phyloP scores from a whole-genome alignment of 1,140 invertebrate genomes.

The Yoshiicerus persimilis region DNA sequence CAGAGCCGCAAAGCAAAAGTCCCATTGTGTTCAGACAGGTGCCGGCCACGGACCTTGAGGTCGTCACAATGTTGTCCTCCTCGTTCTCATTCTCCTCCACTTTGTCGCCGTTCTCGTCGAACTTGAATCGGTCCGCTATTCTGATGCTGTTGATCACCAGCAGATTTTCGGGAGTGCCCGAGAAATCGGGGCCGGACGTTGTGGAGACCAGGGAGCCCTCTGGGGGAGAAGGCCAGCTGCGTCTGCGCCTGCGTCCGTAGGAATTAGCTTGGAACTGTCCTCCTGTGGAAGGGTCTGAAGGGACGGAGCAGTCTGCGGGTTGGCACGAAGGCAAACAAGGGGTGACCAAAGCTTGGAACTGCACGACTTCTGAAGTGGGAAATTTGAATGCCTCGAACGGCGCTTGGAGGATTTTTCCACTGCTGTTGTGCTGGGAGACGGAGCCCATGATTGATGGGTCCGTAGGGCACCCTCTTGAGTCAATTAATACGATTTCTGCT shows the following conservation, averaged over 20 bases:
- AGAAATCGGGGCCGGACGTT: background rate
- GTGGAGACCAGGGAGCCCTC: background rate
- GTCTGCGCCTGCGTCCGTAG: conserved; percentile 54
- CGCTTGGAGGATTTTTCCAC: conserved; percentile 56
- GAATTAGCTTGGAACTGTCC: conserved; percentile 53
- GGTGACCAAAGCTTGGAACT: conserved; percentile 61
- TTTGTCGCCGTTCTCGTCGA: conserved; percentile 46
- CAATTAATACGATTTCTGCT: conserved; percentile 60
- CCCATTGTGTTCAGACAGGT: conserved; percentile 52
- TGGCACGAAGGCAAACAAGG: conserved; percentile 60
- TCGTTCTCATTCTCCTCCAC: conserved; percentile 14
- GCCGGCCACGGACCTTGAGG: background rate
- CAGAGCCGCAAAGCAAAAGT: conserved; percentile 52
- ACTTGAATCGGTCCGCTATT: conserved; percentile 60
- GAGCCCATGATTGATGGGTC: conserved; percentile 60
- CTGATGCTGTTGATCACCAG: conserved; percentile 58
- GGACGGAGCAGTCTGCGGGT: conserved; percentile 55
- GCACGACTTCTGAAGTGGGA: conserved; percentile 60
- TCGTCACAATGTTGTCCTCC: conserved; percentile 23
- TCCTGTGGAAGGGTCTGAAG: conserved; percentile 56
- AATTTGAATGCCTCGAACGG: conserved; percentile 63
- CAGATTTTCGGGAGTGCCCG: conserved; percentile 52
- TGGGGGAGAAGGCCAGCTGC: conserved; percentile 18
- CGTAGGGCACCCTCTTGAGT: conserved; percentile 59
- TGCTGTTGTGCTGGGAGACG: conserved; percentile 52